Evolutionary conservation across 2,113 vertebrate genomes (phyloP), one percentile per base, ranked within the genome.

Genomic region (Platanista minor): DNA sequence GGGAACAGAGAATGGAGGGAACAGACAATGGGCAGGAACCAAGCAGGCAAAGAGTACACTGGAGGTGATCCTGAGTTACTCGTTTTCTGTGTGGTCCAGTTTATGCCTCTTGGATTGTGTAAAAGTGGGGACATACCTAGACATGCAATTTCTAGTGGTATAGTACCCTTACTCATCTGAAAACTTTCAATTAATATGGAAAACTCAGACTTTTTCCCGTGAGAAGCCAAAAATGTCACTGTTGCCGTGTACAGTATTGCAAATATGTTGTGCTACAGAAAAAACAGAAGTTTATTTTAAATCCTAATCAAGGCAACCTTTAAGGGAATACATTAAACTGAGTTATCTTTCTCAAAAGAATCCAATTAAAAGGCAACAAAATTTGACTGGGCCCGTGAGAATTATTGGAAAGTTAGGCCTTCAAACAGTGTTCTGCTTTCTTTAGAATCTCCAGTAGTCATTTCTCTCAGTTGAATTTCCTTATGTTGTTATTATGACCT

Each of bases 381-480:
- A 75, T 81, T 72, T 85, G 27, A 78, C 8, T 10, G 57, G 39
- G 15, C 39, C 33, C 1, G 4, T 80, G 66, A 93, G 83, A 93
- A n/a, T 27, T 71, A 21, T 3, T 54, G 4, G 71, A 88, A 91
- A 66, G 25, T 29, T 91, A 72, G 75, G 18, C 4, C 15, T 96
- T 86, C 81, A 91, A 96, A 67, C 17, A 62, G 2, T 29, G 1
- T 82, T 87, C 31, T 64, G n/a, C 46, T 96, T 94, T 82, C 75
- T 97, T 61, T 91, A 4, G 41, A 96, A 46, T 49, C 17, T 27
- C 89, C 67, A 94, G 41, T 46, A 86, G 87, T 67, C 0, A 41
- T 93, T 97, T 95, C 57, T 90, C 67, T 52, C 93, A n/a, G 21
- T 20, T 96, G 25, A 61, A 64, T 88, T 93, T 97, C 85, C 36